A percentile compares a stretch with the other conserved stretches of the same genome.
Conservation (phyloP, 2,113 vertebrate species). For the Nanger granti region DNA sequence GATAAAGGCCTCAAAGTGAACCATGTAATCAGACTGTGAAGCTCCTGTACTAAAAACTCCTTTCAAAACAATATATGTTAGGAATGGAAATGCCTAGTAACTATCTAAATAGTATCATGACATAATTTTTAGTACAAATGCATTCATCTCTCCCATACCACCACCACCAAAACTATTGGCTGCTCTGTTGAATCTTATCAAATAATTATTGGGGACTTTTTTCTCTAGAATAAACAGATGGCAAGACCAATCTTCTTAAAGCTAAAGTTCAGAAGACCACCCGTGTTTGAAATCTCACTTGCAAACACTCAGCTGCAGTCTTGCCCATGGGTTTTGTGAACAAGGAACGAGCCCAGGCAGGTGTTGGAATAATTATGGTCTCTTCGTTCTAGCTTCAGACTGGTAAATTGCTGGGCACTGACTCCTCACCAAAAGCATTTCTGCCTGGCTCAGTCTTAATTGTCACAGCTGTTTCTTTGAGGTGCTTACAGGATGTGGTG, state of each 20-base stretch:
- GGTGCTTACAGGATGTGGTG: background rate
- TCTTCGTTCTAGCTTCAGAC: background rate
- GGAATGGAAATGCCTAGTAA: conserved; percentile 23
- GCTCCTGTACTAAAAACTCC: background rate
- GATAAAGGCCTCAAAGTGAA: background rate
- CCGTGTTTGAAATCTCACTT: background rate
- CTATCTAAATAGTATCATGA: background rate
- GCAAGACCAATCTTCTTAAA: background rate
- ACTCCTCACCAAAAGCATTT: background rate
- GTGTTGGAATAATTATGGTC: background rate
- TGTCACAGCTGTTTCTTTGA: conserved; percentile 47
- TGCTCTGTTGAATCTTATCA: conserved; percentile 11
- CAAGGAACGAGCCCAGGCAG: background rate
- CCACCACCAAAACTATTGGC: background rate
- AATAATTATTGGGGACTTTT: background rate
- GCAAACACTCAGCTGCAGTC: background rate
- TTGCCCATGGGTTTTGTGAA: background rate
- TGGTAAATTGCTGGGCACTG: background rate
- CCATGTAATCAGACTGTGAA: background rate
- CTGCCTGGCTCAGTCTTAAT: background rate
- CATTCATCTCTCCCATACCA: background rate
- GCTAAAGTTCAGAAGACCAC: background rate
- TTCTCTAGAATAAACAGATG: conserved; percentile 12
- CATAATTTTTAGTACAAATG: conserved; percentile 7
- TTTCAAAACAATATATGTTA: background rate